These are phyloP conservation scores for Carlito syrichta DNA, from an alignment of 2,113 vertebrate genomes.

Conservation along the genomic window DNA sequence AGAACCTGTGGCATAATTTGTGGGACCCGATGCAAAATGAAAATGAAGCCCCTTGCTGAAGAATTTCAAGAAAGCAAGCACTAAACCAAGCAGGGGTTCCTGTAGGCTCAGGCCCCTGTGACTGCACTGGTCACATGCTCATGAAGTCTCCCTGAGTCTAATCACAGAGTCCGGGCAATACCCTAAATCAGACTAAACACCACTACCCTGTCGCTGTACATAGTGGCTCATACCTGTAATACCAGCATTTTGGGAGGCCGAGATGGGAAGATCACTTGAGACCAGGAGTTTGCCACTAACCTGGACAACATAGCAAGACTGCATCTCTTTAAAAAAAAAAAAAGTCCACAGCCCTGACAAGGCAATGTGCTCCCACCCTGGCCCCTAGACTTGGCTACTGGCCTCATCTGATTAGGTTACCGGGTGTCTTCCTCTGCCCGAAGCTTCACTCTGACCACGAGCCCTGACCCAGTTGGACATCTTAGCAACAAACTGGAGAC, in stretches of 20 bases:
- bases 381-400: neutral
- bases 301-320: no score
- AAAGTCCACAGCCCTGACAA: neutral
- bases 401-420: neutral
- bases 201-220: no score
- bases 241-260: no score
- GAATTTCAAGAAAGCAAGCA: neutral
- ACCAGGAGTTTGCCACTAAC: no score
- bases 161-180: neutral
- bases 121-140: accelerated
- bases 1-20: neutral
- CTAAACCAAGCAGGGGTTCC: neutral
- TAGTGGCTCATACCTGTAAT: no score
- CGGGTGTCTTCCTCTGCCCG: neutral
- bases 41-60: neutral
- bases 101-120: neutral
- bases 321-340: no score
- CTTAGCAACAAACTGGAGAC: conserved; percentile 42
- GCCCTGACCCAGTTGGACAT: conserved; percentile 70
- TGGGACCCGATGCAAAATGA: neutral
- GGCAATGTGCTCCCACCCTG: accelerated
- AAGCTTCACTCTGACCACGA: conserved; percentile 47
- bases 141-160: neutral
- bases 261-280: no score
- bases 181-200: neutral